phyloP scores from a whole-genome alignment of 2,113 vertebrate genomes.

The Python bivittatus region DNA sequence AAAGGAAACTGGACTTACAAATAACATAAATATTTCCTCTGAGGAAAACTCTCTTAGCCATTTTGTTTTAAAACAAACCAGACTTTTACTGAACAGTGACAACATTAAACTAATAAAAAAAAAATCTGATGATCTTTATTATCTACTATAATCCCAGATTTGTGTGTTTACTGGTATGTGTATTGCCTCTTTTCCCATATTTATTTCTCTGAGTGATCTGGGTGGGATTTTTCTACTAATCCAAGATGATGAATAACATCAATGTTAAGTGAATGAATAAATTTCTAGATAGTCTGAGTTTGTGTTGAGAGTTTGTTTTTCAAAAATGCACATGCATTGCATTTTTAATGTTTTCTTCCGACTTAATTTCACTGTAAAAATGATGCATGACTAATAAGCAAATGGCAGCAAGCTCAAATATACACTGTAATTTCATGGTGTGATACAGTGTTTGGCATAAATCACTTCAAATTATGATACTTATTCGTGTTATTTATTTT shows the following conservation, averaged over 20 bases:
- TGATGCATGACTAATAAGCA: conserved; percentile 5
- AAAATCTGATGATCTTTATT: background rate
- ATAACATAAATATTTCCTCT: background rate
- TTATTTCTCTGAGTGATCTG: background rate
- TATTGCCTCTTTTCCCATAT: background rate
- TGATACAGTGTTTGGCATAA: background rate
- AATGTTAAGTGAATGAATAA: conserved; percentile 23
- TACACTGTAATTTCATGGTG: background rate
- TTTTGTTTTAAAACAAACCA: background rate
- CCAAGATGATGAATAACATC: conserved; percentile 21
- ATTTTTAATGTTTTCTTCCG: background rate
- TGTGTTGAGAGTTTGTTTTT: background rate
- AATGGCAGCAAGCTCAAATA: background rate
- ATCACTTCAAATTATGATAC: background rate
- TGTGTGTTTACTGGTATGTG: background rate
- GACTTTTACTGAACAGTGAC: background rate
- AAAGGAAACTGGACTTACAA: background rate
- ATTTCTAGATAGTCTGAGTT: conserved; percentile 13
- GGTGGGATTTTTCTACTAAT: background rate
- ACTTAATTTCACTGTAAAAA: conserved; percentile 13
- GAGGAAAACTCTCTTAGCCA: background rate
- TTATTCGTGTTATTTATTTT: background rate
- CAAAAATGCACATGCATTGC: background rate
- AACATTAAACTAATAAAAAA: background rate
- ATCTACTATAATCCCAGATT: background rate